Conservation (phyloP, 2,888 invertebrate species). For the Spisula solida region DNA sequence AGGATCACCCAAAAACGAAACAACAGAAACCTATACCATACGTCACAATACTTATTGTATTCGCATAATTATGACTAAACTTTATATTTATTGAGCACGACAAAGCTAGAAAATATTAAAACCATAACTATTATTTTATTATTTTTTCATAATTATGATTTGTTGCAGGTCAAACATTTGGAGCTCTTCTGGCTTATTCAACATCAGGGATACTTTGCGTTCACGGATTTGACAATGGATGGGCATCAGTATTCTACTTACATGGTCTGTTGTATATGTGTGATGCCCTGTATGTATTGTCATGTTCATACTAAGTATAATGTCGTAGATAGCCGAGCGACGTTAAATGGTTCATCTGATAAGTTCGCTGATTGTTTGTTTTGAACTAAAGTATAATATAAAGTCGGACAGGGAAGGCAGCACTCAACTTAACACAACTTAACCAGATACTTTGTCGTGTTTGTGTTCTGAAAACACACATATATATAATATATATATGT, state of each 20-base stretch:
- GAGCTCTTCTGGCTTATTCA: constrained; percentile 51
- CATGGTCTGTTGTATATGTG: background rate
- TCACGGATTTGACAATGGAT: constrained; percentile 63
- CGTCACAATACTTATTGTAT: too few relatives aligned
- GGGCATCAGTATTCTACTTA: background rate
- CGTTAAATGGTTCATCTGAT: background rate
- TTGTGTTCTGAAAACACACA: background rate
- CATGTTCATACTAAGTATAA: background rate
- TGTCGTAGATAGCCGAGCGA: background rate
- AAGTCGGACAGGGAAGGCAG: too few relatives aligned
- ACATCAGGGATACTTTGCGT: constrained; percentile 61
- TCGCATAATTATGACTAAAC: too few relatives aligned
- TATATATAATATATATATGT: too few relatives aligned
- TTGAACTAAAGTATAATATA: too few relatives aligned
- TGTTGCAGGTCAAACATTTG: constrained; percentile 48
- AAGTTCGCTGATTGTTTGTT: background rate
- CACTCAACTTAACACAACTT: too few relatives aligned
- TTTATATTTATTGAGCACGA: too few relatives aligned
- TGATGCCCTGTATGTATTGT: background rate
- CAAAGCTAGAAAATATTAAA: too few relatives aligned
- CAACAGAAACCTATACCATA: too few relatives aligned
- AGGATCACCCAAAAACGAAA: too few relatives aligned
- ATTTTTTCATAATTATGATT: background rate
- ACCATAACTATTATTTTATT: background rate
- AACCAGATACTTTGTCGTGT: too few relatives aligned